Evolutionary conservation across 2,888 invertebrate genomes (phyloP).

Genomic region (Calliphora vomitoria): DNA sequence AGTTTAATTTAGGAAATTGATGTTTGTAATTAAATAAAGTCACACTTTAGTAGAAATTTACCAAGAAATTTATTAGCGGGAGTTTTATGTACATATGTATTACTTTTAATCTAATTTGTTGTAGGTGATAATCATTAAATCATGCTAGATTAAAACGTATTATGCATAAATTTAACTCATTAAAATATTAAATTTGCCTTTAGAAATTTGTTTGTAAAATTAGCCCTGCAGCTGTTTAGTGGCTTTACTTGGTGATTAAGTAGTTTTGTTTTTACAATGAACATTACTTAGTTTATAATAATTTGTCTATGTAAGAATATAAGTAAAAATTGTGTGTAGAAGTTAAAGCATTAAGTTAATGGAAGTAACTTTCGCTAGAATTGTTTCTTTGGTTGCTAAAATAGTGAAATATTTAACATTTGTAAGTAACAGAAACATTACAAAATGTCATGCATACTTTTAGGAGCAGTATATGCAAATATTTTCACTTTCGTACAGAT

Average conservation of each 20-base stretch:
- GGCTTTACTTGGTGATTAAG: not conserved
- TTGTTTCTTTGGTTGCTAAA: too few species aligned
- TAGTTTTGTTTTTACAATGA: not conserved
- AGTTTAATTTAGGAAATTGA: constrained; percentile 20
- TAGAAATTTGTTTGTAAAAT: not conserved
- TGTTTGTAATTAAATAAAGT: not conserved
- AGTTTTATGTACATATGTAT: not conserved
- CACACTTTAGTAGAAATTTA: not conserved
- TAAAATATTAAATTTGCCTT: constrained; percentile 7
- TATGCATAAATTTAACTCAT: not conserved
- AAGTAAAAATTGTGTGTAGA: too few species aligned
- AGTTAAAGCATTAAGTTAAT: too few species aligned
- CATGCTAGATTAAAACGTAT: not conserved
- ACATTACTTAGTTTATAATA: not conserved
- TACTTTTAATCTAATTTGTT: too few species aligned
- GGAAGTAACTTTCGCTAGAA: too few species aligned
- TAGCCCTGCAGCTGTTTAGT: constrained; percentile 1
- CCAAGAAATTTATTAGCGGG: not conserved
- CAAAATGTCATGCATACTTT: too few species aligned
- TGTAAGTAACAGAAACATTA: too few species aligned
- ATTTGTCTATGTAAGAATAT: not conserved
- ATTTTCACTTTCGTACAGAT: too few species aligned
- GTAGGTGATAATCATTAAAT: not conserved
- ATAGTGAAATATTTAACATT: too few species aligned
- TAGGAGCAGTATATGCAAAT: too few species aligned